phyloP scores from a whole-genome alignment of 2,797 vertebrate genomes.

The Epinephelus malabaricus region DNA sequence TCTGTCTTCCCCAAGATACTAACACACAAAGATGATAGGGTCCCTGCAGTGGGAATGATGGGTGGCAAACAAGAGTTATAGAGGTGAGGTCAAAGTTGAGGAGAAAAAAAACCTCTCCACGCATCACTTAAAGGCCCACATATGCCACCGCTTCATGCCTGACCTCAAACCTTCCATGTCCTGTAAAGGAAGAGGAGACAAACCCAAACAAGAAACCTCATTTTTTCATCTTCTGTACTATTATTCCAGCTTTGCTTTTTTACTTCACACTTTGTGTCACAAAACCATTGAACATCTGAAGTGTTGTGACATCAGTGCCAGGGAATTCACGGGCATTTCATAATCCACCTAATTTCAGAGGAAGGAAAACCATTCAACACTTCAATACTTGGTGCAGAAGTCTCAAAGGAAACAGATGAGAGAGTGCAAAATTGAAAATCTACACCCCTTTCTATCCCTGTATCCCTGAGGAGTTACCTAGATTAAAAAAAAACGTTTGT shows the following conservation, averaged over 20 bases:
- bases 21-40: background rate
- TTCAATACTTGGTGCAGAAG: background rate
- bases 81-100: slow-evolving; percentile 65
- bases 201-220: slow-evolving; percentile 12
- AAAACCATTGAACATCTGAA: background rate
- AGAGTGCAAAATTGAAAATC: slow-evolving; percentile 4
- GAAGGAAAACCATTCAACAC: background rate
- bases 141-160: slow-evolving; percentile 42
- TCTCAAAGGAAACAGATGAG: slow-evolving; percentile 4
- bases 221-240: background rate
- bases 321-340: background rate
- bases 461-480: background rate
- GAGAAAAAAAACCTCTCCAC: background rate
- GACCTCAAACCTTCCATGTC: slow-evolving; percentile 53
- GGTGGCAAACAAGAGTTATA: slow-evolving; percentile 60
- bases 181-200: slow-evolving; percentile 24
- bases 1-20: slow-evolving; percentile 3
- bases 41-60: slow-evolving; percentile 44
- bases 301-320: background rate
- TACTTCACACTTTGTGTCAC: background rate
- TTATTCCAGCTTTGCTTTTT: background rate
- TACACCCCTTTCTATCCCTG: background rate
- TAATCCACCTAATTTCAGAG: background rate
- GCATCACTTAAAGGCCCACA: slow-evolving; percentile 37
- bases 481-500: background rate